phyloP scores from a whole-genome alignment of 2,797 vertebrate species.

The Luscinia luscinia region DNA sequence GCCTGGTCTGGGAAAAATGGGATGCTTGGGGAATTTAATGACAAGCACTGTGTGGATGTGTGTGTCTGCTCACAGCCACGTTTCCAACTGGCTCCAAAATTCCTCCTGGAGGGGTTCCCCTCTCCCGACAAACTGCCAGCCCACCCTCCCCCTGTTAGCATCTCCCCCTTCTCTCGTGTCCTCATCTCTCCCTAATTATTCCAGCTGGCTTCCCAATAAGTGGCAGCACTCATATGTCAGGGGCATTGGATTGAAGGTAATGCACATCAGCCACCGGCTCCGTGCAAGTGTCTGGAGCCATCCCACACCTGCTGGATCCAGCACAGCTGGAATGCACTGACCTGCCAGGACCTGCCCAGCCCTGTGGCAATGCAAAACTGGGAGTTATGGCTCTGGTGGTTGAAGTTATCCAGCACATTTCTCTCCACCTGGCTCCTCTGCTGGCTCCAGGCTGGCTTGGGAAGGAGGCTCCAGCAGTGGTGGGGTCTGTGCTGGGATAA shows the following conservation, averaged over 20 bases:
- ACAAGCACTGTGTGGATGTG: not conserved
- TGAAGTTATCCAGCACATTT: not conserved
- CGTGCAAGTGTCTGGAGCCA: not conserved
- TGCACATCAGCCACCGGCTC: not conserved
- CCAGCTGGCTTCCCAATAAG: not conserved
- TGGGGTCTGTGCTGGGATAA: not conserved
- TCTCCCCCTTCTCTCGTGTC: not conserved
- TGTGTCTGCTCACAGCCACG: rapidly evolving
- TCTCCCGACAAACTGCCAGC: not conserved
- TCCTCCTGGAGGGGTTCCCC: not conserved
- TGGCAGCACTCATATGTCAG: not conserved
- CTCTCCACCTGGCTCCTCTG: not conserved
- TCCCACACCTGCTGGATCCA: not conserved
- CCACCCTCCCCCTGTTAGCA: rapidly evolving
- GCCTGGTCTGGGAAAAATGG: not conserved
- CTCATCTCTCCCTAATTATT: not conserved
- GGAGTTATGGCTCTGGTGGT: not conserved
- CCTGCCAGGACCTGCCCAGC: not conserved
- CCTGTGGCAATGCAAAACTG: not conserved
- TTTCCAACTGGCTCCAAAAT: not conserved
- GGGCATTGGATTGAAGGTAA: not conserved
- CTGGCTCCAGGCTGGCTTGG: not conserved
- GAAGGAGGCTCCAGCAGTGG: rapidly evolving
- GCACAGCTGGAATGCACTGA: not conserved
- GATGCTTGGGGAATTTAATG: not conserved